Evolutionary conservation across 1,140 invertebrate genomes (phyloP), one percentile per base, ranked within the genome.

Genomic region (Pseudomyrmex pallidus): DNA sequence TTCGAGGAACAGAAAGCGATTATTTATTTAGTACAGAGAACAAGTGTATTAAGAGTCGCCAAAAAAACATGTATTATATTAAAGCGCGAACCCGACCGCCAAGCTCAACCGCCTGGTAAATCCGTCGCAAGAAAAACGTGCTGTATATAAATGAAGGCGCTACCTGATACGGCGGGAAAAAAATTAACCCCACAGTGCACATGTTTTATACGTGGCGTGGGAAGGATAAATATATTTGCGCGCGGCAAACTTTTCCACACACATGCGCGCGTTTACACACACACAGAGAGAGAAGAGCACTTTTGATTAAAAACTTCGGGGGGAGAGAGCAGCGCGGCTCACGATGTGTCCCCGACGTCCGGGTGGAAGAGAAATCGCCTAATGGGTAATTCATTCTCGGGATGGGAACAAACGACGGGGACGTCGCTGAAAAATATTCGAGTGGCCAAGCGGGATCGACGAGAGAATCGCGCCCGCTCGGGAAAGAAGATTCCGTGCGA

Each of bases 331-430:
- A 25, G 25, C 25, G 76, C 9, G 66, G 13, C 20, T 10, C 35
- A 7, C 35, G 5, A 35, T 7, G 52, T 52, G 74, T 74, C 22
- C 20, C 20, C 46, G 48, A 64, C 9, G 46, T 13, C 50, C 2
- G 17, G 2, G 54, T 35, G 13, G 12, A 15, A 59, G 76, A 72
- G 22, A 80, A 70, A 80, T 80, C 66, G 44, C 54, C 76, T 80
- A 80, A 80, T 80, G 76, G 76, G 44, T 80, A 80, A 80, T 72
- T 80, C 66, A 80, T 80, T 80, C 76, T 80, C 66, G 54, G 13
- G 20, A 54, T 15, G 15, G 54, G 76, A 35, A 80, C 54, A 59
- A 80, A 72, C 54, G 64, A 78, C 64, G 54, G 22, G 22, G 50
- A 78, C 54, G 66, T 70, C 76, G 66, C 7, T 59, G 66, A 61